Evolutionary conservation across 2,797 vertebrate species (phyloP), one percentile per base, ranked within the genome.

Genomic region (Chrosomus eos): DNA sequence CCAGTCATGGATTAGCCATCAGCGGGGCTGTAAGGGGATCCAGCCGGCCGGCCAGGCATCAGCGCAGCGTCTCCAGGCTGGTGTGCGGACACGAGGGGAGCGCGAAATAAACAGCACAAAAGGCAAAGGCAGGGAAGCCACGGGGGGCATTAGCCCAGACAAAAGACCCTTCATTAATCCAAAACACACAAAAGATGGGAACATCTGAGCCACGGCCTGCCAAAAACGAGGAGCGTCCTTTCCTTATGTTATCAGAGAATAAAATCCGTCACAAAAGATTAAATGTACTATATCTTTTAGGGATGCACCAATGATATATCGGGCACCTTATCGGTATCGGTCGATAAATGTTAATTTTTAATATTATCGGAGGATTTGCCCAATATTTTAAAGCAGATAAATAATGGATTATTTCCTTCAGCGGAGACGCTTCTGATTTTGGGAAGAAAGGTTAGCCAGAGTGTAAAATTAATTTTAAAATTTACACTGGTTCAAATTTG

Each of bases 81-180:
- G 70, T 45, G 60, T 70, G 48, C 45, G 7, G 83, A 87, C 75
- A 81, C 67, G 60, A 28, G 83, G 77, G 78, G 86, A 82, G 87
- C 60, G 40, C 80, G 82, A 88, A 84, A 84, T 68, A 88, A 80
- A 72, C 16, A 60, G 83, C 90, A 93, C 90, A 92, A 89, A 90
- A 88, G 84, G 73, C 81, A 48, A 66, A 78, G 73, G 66, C 71
- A n/a, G 80, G 9, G 31, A n/a, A 72, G 84, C 33, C 73, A 86
- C 79, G 62, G 86, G 88, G 88, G 89, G 91, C 92, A 87, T 88
- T 0, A 1, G 67, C 45, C 84, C 58, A 93, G 93, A 95, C 94
- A 94, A 94, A 92, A 93, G 92, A 88, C 21, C 85, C 89, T 89
- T 90, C 82, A 85, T 90, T 93, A 93, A 94, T 93, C 93, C 85